phyloP scores from a whole-genome alignment of 2,888 invertebrate genomes.

The Shargacucullia verbasci region DNA sequence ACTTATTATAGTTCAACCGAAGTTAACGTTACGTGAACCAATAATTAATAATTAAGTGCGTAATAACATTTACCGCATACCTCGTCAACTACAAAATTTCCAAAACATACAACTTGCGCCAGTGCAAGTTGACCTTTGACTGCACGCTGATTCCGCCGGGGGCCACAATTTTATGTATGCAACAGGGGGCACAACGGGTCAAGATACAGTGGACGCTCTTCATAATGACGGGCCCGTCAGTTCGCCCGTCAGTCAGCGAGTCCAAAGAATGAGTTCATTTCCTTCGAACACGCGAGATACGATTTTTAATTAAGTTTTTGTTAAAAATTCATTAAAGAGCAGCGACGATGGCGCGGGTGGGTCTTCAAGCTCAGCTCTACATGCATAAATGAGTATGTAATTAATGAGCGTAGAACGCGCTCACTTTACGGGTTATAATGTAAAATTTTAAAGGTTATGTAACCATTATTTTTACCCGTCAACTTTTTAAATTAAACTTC shows the following conservation, averaged over 20 bases:
- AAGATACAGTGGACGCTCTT: conserved; percentile 69
- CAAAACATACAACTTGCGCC: conserved; percentile 77
- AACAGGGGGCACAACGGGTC: conserved; percentile 69
- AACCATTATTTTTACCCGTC: conserved; percentile 67
- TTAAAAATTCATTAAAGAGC: conserved; percentile 87
- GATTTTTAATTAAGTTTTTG: conserved; percentile 89
- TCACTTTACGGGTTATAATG: conserved; percentile 69
- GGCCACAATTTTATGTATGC: conserved; percentile 67
- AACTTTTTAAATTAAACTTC: conserved; percentile 73
- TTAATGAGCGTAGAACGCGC: conserved; percentile 80
- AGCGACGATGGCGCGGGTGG: conserved; percentile 75
- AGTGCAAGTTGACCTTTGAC: conserved; percentile 72
- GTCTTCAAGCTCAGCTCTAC: conserved; percentile 70
- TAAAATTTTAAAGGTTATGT: conserved; percentile 72
- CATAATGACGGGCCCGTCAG: conserved; percentile 85
- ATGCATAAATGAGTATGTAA: conserved; percentile 84
- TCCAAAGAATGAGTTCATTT: conserved; percentile 88
- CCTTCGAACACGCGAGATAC: conserved; percentile 88
- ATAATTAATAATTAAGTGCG: conserved; percentile 79
- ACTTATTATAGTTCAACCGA: conserved; percentile 65
- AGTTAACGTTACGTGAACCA: conserved; percentile 70
- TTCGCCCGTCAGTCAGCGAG: conserved; percentile 84
- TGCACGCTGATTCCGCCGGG: conserved; percentile 65
- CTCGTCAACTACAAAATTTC: conserved; percentile 80
- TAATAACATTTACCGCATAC: conserved; percentile 80